Percentiles rank a stretch among this genome's conserved stretches.
phyloP scores from a whole-genome alignment of 2,888 invertebrate species.

The Aquatica leii region DNA sequence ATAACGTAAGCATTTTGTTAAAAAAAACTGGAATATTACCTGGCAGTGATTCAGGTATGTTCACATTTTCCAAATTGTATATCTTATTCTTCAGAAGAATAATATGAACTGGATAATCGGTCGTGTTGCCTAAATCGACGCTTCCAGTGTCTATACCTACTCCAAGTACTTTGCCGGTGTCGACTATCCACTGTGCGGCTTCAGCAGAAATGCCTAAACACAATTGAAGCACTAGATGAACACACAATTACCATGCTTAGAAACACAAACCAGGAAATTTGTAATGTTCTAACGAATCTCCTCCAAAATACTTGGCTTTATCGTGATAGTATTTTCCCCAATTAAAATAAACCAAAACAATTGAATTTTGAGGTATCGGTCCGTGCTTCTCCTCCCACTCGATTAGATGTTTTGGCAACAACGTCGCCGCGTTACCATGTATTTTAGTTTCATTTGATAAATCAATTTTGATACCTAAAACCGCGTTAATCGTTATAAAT shows the following conservation, averaged over 20 bases:
- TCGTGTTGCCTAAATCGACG: slow-evolving; percentile 65
- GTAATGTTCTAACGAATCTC: not conserved
- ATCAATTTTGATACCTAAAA: slow-evolving; percentile 2
- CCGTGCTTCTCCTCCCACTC: not conserved
- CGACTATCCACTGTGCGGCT: slow-evolving; percentile 68
- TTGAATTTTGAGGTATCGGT: not conserved
- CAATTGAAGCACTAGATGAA: not conserved
- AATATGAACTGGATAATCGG: slow-evolving; percentile 62
- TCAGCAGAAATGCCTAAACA: slow-evolving; percentile 64
- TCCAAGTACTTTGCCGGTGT: slow-evolving; percentile 57
- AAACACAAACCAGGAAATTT: slow-evolving; percentile 4
- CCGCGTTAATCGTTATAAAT: too few species aligned
- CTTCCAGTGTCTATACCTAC: slow-evolving; percentile 73
- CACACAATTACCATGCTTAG: not conserved
- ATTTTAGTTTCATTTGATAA: not conserved
- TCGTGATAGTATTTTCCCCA: not conserved
- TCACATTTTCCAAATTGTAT: slow-evolving; percentile 69
- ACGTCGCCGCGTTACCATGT: not conserved
- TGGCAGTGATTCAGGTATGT: slow-evolving; percentile 53
- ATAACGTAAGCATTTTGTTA: not conserved
- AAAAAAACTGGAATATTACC: not conserved
- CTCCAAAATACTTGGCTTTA: not conserved
- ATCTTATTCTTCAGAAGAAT: slow-evolving; percentile 61
- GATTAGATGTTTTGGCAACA: not conserved
- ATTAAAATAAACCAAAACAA: not conserved